A percentile compares a stretch with the other conserved stretches of the same genome.
These are phyloP conservation scores for Pachycephus smyrnensis DNA, from an alignment of 2,888 invertebrate genomes.

Conservation along the genomic window DNA sequence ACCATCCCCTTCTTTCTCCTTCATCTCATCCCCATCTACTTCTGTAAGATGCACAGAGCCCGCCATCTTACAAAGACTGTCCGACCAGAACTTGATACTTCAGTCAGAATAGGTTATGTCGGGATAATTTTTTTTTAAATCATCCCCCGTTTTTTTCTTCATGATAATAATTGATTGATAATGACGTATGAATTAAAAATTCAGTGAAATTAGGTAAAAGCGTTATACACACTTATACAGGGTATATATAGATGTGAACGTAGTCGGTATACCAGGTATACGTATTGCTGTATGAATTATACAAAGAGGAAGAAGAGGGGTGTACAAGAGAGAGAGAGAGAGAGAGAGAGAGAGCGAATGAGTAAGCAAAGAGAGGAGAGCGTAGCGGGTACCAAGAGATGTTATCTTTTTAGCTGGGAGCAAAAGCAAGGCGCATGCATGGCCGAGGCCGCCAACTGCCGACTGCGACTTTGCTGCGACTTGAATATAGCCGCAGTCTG, in stretches of 20 bases:
- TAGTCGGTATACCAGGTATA: neutral
- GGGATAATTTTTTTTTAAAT: too few relatives aligned
- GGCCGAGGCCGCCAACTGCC: constrained; percentile 4
- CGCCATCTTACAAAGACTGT: too few relatives aligned
- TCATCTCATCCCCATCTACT: neutral
- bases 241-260: neutral
- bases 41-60: too few relatives aligned
- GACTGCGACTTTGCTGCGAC: neutral
- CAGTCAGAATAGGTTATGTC: too few relatives aligned
- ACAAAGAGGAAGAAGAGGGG: neutral
- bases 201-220: too few relatives aligned
- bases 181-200: too few relatives aligned
- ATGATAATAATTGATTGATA: too few relatives aligned
- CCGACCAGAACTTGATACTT: too few relatives aligned
- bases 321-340: neutral
- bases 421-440: constrained; percentile 13
- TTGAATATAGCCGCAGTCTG: neutral
- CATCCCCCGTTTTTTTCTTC: too few relatives aligned
- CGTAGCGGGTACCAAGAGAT: constrained; percentile 10
- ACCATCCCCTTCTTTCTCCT: neutral
- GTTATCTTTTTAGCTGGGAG: constrained; percentile 21
- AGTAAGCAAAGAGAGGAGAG: too few relatives aligned
- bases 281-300: constrained; percentile 4
- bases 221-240: too few relatives aligned
- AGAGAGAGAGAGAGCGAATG: neutral